phyloP scores from a whole-genome alignment of 1,140 invertebrate genomes.

The Penaeus indicus region DNA sequence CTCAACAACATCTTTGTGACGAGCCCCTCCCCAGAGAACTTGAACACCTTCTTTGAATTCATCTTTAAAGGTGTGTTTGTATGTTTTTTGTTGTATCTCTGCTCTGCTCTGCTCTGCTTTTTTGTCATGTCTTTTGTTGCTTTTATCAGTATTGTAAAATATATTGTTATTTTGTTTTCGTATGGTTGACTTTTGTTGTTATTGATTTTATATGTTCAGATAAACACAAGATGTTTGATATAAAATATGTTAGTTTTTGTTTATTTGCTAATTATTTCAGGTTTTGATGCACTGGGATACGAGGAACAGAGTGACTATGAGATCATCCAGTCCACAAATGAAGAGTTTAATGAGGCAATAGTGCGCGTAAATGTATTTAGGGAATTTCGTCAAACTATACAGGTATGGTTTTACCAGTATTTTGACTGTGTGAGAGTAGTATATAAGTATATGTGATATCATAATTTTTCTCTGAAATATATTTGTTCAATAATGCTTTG shows the following conservation, averaged over 20 bases:
- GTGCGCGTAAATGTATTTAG: slow-evolving; percentile 91
- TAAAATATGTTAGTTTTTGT: too few relatives aligned
- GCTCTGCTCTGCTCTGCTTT: neutral
- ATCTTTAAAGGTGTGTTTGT: slow-evolving; percentile 81
- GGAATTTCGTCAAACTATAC: slow-evolving; percentile 96
- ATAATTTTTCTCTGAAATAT: too few relatives aligned
- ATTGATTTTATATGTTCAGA: too few relatives aligned
- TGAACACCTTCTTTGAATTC: slow-evolving; percentile 98
- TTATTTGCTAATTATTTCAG: slow-evolving; percentile 24
- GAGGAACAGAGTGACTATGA: slow-evolving; percentile 98
- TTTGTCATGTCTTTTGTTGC: too few relatives aligned
- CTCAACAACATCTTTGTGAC: slow-evolving; percentile 99
- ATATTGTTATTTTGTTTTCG: too few relatives aligned
- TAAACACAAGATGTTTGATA: too few relatives aligned
- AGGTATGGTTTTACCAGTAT: slow-evolving; percentile 74
- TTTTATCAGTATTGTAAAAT: too few relatives aligned
- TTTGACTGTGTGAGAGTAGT: too few relatives aligned
- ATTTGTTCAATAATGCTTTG: too few relatives aligned
- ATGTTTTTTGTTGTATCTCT: neutral
- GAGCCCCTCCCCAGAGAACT: slow-evolving; percentile 97
- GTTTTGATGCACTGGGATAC: slow-evolving; percentile 95
- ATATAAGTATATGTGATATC: too few relatives aligned
- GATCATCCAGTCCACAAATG: slow-evolving; percentile 95
- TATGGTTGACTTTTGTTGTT: too few relatives aligned
- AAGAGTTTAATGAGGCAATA: slow-evolving; percentile 96